phyloP scores from a whole-genome alignment of 2,113 vertebrate genomes.

The Eubucco bourcierii region DNA sequence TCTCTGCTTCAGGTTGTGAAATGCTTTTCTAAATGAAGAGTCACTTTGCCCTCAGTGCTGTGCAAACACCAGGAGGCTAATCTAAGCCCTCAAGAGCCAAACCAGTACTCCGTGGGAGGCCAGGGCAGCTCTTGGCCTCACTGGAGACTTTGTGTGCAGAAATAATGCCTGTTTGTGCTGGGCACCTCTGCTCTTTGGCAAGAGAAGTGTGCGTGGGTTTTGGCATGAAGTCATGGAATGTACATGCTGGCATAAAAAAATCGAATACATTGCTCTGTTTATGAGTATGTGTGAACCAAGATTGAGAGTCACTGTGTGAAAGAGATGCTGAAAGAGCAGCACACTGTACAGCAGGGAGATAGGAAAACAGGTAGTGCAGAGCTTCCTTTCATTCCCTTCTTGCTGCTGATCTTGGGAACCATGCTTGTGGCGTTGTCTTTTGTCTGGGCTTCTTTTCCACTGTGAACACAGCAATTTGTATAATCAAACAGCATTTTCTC shows the following conservation, averaged over 20 bases:
- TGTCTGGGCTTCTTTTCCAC: background rate
- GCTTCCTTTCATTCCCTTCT: background rate
- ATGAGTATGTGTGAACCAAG: background rate
- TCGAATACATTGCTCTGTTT: background rate
- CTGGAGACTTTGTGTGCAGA: background rate
- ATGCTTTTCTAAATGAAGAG: background rate
- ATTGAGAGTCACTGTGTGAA: background rate
- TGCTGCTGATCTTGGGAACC: background rate
- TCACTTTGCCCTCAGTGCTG: background rate
- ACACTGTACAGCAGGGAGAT: background rate
- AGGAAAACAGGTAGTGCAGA: background rate
- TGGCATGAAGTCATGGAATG: background rate
- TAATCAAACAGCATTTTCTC: background rate
- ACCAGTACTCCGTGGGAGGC: background rate
- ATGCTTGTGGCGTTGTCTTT: background rate
- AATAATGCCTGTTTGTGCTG: background rate
- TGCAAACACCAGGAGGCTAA: background rate
- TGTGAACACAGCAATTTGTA: background rate
- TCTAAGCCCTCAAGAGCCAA: background rate
- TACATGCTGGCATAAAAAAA: background rate
- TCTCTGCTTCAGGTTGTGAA: background rate
- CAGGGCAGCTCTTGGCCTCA: background rate
- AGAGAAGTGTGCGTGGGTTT: accelerated
- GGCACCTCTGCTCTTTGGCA: background rate
- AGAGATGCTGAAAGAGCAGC: background rate